These are phyloP conservation scores for Leuctra nigra DNA, from an alignment of 2,888 invertebrate species.

Conservation along the genomic window DNA sequence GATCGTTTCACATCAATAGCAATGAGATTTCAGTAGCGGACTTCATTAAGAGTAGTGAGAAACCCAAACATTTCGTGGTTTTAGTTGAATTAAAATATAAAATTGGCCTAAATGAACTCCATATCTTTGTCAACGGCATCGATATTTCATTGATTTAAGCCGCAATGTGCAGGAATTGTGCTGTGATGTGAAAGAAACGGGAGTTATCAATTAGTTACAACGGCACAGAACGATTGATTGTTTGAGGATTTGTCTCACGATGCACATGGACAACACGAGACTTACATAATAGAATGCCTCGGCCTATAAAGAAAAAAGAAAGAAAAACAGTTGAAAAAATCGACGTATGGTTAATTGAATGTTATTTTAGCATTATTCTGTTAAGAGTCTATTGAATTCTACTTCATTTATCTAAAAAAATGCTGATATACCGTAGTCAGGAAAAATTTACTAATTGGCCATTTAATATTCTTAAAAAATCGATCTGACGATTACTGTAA, in stretches of 20 bases:
- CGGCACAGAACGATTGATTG: not conserved
- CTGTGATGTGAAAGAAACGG: too few species aligned
- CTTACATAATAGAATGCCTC: constrained; percentile 29
- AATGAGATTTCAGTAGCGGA: too few species aligned
- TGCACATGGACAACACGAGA: constrained; percentile 9
- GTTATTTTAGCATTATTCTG: not conserved
- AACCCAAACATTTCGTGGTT: too few species aligned
- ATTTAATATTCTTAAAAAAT: not conserved
- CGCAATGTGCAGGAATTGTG: not conserved
- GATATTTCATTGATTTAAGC: not conserved
- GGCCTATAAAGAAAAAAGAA: constrained; percentile 29
- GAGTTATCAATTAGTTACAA: not conserved
- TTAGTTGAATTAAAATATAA: too few species aligned
- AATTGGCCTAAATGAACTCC: too few species aligned
- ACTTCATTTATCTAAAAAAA: not conserved
- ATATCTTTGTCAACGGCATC: too few species aligned
- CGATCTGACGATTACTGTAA: too few species aligned
- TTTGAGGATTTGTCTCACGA: constrained; percentile 3
- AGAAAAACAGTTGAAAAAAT: constrained; percentile 23
- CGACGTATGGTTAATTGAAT: not conserved
- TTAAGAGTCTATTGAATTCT: not conserved
- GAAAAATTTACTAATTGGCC: constrained; percentile 10
- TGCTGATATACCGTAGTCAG: too few species aligned
- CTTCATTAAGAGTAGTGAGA: too few species aligned
- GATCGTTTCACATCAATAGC: too few species aligned